Conservation (phyloP, 2,113 vertebrate genomes). For the Apaloderma vittatum region DNA sequence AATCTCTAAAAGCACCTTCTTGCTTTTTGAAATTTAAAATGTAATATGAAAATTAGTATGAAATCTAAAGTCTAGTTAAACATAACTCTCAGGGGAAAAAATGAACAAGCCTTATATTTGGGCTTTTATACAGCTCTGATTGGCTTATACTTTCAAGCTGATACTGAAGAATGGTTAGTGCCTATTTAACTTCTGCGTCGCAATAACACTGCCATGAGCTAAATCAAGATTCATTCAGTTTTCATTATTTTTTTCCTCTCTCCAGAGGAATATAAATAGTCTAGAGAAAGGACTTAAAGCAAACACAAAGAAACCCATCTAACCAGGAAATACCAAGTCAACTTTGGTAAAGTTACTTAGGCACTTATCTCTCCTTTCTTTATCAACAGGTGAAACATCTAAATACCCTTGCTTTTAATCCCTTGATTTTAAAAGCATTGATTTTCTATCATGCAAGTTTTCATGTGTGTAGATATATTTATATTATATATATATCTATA, state of each 20-base stretch:
- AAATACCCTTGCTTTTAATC: background rate
- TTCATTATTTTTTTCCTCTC: background rate
- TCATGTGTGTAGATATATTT: accelerated
- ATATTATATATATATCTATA: background rate
- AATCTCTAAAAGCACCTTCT: background rate
- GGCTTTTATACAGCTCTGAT: background rate
- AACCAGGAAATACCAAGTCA: background rate
- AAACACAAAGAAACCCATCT: background rate
- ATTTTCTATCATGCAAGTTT: background rate
- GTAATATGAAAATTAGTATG: background rate
- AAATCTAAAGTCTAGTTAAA: background rate
- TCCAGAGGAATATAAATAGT: background rate
- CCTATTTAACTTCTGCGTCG: background rate
- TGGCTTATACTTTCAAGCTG: background rate
- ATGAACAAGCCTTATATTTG: background rate
- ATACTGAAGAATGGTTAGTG: background rate
- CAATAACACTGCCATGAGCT: background rate
- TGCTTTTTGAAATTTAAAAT: background rate
- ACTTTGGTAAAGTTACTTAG: background rate
- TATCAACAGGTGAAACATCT: background rate
- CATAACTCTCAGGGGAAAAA: background rate
- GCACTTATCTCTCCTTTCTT: background rate
- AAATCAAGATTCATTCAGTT: background rate
- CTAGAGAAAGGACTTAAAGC: background rate
- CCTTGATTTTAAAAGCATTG: background rate